A percentile compares a stretch with the other conserved stretches of the same genome.
Evolutionary conservation across 2,888 invertebrate species (phyloP).

Genomic region (Drosophila atripex): DNA sequence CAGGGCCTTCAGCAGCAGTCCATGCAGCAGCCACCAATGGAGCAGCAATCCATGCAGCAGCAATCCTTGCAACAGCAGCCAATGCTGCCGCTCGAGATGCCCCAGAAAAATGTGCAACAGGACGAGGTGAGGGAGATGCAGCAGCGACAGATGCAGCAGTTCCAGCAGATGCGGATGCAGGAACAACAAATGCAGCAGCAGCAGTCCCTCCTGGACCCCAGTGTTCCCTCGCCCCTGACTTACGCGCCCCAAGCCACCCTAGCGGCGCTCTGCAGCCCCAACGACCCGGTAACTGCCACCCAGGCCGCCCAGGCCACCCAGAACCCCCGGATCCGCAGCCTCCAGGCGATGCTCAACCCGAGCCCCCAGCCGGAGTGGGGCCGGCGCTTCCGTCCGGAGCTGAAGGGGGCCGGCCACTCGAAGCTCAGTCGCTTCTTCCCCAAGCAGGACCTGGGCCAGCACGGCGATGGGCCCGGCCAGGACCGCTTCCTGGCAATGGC

Average conservation of each 20-base stretch:
- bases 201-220: background rate
- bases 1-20: too few species aligned
- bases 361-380: too few species aligned
- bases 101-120: background rate
- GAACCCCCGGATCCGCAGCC: too few species aligned
- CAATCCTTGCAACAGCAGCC: too few species aligned
- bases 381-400: background rate
- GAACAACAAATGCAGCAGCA: background rate
- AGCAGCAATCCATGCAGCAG: too few species aligned
- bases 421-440: background rate
- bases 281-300: background rate
- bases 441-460: background rate
- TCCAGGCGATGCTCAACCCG: too few species aligned
- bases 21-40: too few species aligned
- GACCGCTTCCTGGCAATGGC: background rate
- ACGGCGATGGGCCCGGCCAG: background rate
- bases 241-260: background rate
- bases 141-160: background rate
- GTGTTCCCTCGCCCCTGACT: background rate
- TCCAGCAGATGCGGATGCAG: background rate
- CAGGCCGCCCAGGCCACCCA: too few species aligned
- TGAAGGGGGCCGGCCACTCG: background rate
- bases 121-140: background rate
- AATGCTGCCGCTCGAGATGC: background rate
- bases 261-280: background rate